These are phyloP conservation scores for Drosophila pectinifera DNA, from an alignment of 1,140 invertebrate species.

Conservation along the genomic window DNA sequence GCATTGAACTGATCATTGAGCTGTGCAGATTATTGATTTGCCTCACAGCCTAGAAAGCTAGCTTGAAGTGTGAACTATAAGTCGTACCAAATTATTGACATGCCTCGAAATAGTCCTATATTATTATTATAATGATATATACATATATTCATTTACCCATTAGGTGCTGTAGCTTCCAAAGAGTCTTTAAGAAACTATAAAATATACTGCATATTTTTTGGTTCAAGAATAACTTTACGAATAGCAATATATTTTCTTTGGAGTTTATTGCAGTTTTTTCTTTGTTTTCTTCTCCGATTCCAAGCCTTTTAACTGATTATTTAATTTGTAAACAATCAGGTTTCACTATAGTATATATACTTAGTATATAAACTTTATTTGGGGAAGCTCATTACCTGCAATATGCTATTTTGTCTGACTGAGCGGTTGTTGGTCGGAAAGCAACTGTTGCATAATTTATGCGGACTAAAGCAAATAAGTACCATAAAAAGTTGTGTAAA, in stretches of 20 bases:
- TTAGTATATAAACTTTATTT: neutral
- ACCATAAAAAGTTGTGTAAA: constrained; percentile 15
- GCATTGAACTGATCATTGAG: constrained; percentile 27
- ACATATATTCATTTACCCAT: too few relatives aligned
- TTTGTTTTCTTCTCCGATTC: neutral
- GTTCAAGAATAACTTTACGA: too few relatives aligned
- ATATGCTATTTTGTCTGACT: constrained; percentile 5
- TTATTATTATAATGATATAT: too few relatives aligned
- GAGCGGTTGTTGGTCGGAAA: neutral
- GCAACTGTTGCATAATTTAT: constrained; percentile 22
- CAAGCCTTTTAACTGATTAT: neutral
- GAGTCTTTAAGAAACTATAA: neutral
- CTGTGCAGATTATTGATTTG: neutral
- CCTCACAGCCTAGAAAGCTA: neutral
- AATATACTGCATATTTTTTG: too few relatives aligned
- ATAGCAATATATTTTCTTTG: neutral
- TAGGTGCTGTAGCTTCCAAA: too few relatives aligned
- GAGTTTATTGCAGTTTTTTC: neutral
- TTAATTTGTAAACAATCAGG: constrained; percentile 5
- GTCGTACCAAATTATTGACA: too few relatives aligned
- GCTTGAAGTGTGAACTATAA: neutral
- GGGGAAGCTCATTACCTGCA: constrained; percentile 3
- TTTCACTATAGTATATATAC: too few relatives aligned
- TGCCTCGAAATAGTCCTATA: too few relatives aligned
- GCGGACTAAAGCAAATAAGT: constrained; percentile 3